phyloP scores from a whole-genome alignment of 2,888 invertebrate genomes.

The Chrysina gloriosa region DNA sequence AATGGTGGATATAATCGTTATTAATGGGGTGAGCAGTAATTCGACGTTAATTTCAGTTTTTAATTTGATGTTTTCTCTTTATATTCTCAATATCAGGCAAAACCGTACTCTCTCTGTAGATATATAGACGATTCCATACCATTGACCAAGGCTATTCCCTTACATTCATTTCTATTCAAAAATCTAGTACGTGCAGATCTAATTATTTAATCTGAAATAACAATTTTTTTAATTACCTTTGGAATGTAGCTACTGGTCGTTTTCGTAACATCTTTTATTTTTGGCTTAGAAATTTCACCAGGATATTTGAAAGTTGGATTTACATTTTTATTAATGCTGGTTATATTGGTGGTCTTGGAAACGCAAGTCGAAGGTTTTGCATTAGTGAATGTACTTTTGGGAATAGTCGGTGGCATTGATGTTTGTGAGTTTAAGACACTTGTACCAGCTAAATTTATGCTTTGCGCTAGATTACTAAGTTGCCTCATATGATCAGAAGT shows the following conservation, averaged over 20 bases:
- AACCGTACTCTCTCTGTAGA: no score
- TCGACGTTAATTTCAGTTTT: no score
- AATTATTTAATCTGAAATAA: no score
- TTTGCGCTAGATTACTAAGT: constrained; percentile 31
- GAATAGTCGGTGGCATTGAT: not conserved
- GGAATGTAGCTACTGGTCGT: constrained; percentile 35
- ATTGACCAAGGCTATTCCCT: no score
- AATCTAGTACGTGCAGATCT: no score
- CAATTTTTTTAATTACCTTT: no score
- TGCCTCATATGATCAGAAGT: constrained; percentile 38
- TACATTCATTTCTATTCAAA: no score
- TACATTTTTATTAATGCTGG: constrained; percentile 14
- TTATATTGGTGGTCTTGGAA: constrained; percentile 6
- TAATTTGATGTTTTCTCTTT: no score
- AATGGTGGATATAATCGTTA: no score
- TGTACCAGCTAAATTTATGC: constrained; percentile 19
- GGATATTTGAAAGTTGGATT: constrained; percentile 47
- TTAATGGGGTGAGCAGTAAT: no score
- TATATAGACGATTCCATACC: no score
- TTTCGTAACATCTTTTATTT: constrained; percentile 46
- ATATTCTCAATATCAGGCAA: no score
- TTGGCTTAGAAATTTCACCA: constrained; percentile 46
- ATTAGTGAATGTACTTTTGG: constrained; percentile 23
- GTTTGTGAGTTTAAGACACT: constrained; percentile 19
- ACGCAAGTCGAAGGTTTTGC: constrained; percentile 34